Evolutionary conservation across 2,888 invertebrate genomes (phyloP).

Genomic region (Autographa gamma): DNA sequence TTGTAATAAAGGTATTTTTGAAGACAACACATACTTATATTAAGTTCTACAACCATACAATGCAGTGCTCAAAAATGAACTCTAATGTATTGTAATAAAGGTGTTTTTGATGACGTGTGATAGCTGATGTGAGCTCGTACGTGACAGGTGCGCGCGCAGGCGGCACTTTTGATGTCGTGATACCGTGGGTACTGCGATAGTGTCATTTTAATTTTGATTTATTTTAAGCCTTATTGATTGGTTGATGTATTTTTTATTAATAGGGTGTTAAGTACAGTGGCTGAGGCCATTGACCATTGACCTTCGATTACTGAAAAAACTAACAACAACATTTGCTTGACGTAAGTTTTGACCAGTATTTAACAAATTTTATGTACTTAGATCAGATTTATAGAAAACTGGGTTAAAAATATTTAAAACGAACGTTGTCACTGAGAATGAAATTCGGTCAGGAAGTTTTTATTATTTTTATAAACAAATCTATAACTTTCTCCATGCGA

Average conservation of each 20-base stretch:
- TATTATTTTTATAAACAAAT: not conserved
- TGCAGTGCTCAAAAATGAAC: no score
- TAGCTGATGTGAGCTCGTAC: constrained; percentile 10
- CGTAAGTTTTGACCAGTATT: no score
- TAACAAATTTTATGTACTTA: no score
- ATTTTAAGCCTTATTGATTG: constrained; percentile 4
- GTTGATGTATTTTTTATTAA: not conserved
- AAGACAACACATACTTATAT: no score
- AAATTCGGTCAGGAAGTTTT: not conserved
- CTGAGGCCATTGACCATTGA: no score
- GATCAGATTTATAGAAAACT: no score
- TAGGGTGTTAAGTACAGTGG: not conserved
- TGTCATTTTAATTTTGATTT: constrained; percentile 39
- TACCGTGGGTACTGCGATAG: constrained; percentile 14
- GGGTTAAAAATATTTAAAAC: no score
- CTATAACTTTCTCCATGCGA: not conserved
- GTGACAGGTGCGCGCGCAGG: constrained; percentile 42
- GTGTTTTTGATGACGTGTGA: not conserved
- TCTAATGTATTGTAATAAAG: not conserved
- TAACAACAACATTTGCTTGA: no score
- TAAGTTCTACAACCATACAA: no score
- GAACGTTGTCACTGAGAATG: not conserved
- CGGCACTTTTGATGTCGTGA: constrained; percentile 28
- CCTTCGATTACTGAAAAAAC: no score
- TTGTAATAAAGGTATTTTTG: no score